A percentile compares a stretch with the other conserved stretches of the same genome.
Evolutionary conservation across 2,888 invertebrate genomes (phyloP).

Genomic region (Parelbella ahira): DNA sequence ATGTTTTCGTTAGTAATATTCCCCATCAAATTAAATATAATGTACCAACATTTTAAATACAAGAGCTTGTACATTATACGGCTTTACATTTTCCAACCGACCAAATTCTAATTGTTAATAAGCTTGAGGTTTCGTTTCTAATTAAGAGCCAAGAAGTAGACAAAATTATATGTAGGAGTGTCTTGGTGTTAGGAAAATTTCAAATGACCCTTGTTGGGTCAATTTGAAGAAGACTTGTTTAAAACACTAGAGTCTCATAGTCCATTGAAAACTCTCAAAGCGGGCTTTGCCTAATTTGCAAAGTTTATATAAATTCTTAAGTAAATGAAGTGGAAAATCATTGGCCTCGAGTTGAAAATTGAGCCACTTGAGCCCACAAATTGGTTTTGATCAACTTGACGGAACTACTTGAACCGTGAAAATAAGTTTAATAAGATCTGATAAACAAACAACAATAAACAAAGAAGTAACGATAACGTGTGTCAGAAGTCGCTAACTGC

Average conservation of each 20-base stretch:
- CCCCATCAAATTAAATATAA: no score
- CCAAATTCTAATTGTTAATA: conserved; percentile 7
- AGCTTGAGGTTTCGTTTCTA: conserved; percentile 10
- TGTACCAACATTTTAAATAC: no score
- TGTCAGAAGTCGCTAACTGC: no score
- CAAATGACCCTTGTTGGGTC: conserved; percentile 4
- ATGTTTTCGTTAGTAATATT: no score
- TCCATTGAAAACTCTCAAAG: conserved; percentile 5
- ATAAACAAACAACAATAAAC: no score
- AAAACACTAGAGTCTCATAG: conserved; percentile 6
- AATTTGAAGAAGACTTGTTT: conserved; percentile 11
- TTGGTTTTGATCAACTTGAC: conserved; percentile 11
- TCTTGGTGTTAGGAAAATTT: background rate
- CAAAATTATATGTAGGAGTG: background rate
- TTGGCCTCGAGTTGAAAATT: conserved; percentile 5
- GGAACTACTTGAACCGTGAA: background rate
- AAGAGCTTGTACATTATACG: no score
- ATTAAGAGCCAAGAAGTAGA: conserved; percentile 8
- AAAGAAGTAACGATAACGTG: no score
- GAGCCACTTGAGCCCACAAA: conserved; percentile 6
- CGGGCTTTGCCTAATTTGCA: conserved; percentile 12
- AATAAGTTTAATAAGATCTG: background rate
- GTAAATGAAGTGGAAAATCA: conserved; percentile 18
- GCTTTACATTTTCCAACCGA: conserved; percentile 15
- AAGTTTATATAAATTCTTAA: conserved; percentile 18